Conservation (phyloP, 2,888 invertebrate genomes). For the Erebia palarica region DNA sequence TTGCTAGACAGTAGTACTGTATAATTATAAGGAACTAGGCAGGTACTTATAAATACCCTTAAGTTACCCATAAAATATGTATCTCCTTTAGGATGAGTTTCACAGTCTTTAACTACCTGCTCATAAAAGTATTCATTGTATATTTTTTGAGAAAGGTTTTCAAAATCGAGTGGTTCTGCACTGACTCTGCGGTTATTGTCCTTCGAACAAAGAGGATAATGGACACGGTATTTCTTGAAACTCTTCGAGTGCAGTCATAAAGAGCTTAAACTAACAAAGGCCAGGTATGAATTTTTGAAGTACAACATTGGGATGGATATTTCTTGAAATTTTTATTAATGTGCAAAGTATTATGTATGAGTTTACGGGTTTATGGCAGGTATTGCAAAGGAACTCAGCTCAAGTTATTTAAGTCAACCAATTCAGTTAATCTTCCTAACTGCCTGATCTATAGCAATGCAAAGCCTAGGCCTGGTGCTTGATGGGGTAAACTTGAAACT, state of each 20-base stretch:
- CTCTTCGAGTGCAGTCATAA: slow-evolving; percentile 30
- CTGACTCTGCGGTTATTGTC: slow-evolving; percentile 37
- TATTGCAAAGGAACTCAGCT: background rate
- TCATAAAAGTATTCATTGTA: slow-evolving; percentile 34
- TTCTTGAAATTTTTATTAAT: slow-evolving; percentile 31
- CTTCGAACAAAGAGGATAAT: slow-evolving; percentile 33
- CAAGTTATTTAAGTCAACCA: background rate
- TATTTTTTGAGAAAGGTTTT: slow-evolving; percentile 33
- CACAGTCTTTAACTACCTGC: slow-evolving; percentile 37
- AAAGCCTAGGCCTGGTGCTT: too few species aligned
- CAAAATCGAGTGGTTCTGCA: slow-evolving; percentile 23
- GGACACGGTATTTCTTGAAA: slow-evolving; percentile 26
- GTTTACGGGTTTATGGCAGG: slow-evolving; percentile 10
- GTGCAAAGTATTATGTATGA: slow-evolving; percentile 21
- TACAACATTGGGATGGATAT: slow-evolving; percentile 23
- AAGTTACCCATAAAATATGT: background rate
- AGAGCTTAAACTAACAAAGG: slow-evolving; percentile 34
- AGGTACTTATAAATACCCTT: background rate
- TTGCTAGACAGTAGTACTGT: too few species aligned
- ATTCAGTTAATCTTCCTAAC: too few species aligned
- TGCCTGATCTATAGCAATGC: too few species aligned
- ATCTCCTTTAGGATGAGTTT: background rate
- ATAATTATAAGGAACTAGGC: too few species aligned
- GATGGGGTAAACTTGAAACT: too few species aligned
- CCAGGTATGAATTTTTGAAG: slow-evolving; percentile 35